Evolutionary conservation across 2,888 invertebrate genomes (phyloP), one percentile per base, ranked within the genome.

Genomic region (Lumbricus terrestris): DNA sequence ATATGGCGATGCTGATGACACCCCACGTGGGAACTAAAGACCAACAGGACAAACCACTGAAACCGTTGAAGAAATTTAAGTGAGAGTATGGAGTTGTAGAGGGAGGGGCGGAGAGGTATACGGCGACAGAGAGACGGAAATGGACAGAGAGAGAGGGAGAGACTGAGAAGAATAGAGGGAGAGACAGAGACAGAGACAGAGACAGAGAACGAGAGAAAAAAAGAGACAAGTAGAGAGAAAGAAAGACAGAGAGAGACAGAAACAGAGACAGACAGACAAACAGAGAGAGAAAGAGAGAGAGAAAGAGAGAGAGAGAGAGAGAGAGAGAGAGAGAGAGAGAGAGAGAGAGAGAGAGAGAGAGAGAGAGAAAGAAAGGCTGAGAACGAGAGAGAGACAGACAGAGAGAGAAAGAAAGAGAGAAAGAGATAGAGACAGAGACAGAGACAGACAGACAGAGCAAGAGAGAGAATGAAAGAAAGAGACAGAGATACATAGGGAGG

Each of bases 1-100:
- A 85, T 20, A 85, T 37, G 85, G 85, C 85, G 85, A 85, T 85
- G 37, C 85, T 35, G 16, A 85, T 85, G 37, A 85, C 85, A 18
- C 35, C 34, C 85, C 85, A 85, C 20, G 85, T 20, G 35, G 85
- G 85, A 85, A 85, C 85, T 85, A 15, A 1, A n/a, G n/a, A 69
- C 69, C 2, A 69, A 69, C 16, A 69, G n/a, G 69, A 69, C 1
- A n/a, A n/a, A n/a, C n/a, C n/a, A n/a, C n/a, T n/a, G n/a, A n/a
- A n/a, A n/a, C n/a, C n/a, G n/a, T n/a, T n/a, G n/a, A n/a, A n/a
- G n/a, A n/a, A n/a, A 69, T 8, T n/a, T 8, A 69, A 69, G 29
- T n/a, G 11, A 69, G 29, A 47, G 23, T 23, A 40, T 4, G 40
- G 40, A 40, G 15, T 40, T 40, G 15, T 40, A 40, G 40, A 40